Evolutionary conservation across 2,888 invertebrate genomes (phyloP), one percentile per base, ranked within the genome.

Genomic region (Tetheella fluctuosa): DNA sequence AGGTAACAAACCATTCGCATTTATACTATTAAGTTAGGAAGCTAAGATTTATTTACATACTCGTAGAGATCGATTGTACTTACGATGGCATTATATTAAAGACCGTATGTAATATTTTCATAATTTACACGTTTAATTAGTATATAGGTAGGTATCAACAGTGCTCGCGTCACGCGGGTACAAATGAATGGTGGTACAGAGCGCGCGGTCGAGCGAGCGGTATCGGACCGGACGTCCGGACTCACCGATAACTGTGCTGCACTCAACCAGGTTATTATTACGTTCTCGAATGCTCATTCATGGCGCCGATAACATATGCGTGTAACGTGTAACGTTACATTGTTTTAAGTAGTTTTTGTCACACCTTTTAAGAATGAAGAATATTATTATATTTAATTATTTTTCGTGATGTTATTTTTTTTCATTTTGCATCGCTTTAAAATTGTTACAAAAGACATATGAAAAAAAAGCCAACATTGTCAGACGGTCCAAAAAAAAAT

Each of bases 251-350:
- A 48, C 20, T 48, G 39, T 15, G 17, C 42, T 42, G 48, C 48
- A 48, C 48, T 48, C 48, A 20, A 48, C 20, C 48, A 48, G 48
- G 48, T 48, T 48, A 48, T 48, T 48, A 48, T 48, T 48, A 48
- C 48, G 48, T 48, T 34, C 13, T 2, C 42, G 17, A 20, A 48
- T 48, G 48, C 10, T 10, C 48, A 20, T 20, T 48, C 48, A 48
- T 48, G 10, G 39, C 13, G 37, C 10, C 15, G 48, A 48, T 48
- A 48, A 48, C 48, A 39, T 34, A 34, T n/a, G 39, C 39, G 15
- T 15, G 7, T 10, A 48, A 20, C 10, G 10, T 2, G 48, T 17
- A 15, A 37, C 2, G n/a, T n/a, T n/a, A n/a, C n/a, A 2, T 48
- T 20, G 17, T 48, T n/a, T 20, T 6, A 10, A n/a, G 15, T 42